A percentile compares a stretch with the other conserved stretches of the same genome.
Conservation (phyloP, 2,797 vertebrate species). For the Paramormyrops hopkinsi region DNA sequence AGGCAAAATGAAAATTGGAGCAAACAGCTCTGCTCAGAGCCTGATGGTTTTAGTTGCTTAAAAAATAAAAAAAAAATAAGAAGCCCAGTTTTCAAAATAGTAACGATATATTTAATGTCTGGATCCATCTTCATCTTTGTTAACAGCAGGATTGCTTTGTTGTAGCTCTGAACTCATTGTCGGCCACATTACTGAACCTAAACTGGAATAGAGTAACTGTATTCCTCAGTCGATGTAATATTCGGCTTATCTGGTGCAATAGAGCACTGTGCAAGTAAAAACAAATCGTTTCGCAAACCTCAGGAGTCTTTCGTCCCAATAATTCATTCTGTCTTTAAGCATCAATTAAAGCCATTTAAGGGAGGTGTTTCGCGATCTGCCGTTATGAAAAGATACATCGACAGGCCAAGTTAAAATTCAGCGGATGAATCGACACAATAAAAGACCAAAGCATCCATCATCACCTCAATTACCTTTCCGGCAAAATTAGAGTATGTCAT, state of each 20-base stretch:
- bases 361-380: conserved; percentile 35
- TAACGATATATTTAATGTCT: background rate
- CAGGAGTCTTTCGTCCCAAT: conserved; percentile 23
- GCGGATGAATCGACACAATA: conserved; percentile 48
- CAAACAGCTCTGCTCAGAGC: background rate
- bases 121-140: background rate
- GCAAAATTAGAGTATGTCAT: conserved; percentile 44
- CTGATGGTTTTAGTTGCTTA: background rate
- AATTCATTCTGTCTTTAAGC: conserved; percentile 28
- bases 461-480: conserved; percentile 49
- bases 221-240: conserved; percentile 4
- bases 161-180: background rate
- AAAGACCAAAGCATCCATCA: conserved; percentile 50
- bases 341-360: conserved; percentile 39
- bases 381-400: conserved; percentile 35
- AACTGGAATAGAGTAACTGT: conserved; percentile 13
- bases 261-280: background rate
- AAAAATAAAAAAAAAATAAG: background rate
- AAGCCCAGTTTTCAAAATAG: background rate
- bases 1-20: background rate
- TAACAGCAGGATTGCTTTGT: background rate
- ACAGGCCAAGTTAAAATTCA: conserved; percentile 40
- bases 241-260: background rate
- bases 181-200: background rate
- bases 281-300: background rate